Evolutionary conservation across 2,888 invertebrate genomes (phyloP), one percentile per base, ranked within the genome.

Genomic region (Pollenia griseotomentosa): DNA sequence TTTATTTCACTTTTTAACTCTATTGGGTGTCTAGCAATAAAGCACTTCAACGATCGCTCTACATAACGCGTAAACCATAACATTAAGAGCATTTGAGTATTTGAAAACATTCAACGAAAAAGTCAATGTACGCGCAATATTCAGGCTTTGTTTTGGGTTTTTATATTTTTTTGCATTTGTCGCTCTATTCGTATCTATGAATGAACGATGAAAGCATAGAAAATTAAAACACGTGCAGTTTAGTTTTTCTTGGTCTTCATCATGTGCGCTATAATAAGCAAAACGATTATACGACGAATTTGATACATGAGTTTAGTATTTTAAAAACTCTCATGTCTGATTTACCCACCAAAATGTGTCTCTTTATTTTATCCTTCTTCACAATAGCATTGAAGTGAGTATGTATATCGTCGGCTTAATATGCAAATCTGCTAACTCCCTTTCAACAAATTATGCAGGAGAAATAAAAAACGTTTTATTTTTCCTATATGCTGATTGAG

Each of bases 151-250:
- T 53, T 73, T 33, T 63, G 55, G 40, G 59, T 23, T 57, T 71
- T 44, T 44, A 73, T 19, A 57, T 57, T 73, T n/a, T 71, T 46
- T 70, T 70, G n/a, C 53, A 16, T 59, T 81, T 81, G 77, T 82
- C 59, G 77, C 81, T 83, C 71, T 59, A 59, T 85, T 44, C 57
- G 55, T 63, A 57, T 70, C 59, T 75, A 59, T 74, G 82, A 73
- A 73, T 70, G 82, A 86, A 79, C 71, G 86, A 86, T 86, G 86
- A 86, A 86, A 86, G 86, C 83, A 80, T 81, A 77, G 53, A 80
- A 81, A 83, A 83, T 86, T 83, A 73, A 83, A 86, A 86, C 86
- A 86, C 86, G 86, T 86, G 86, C 86, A 86, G 55, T 59, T 66
- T 66, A 82, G 73, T 71, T 81, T 81, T 77, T n/a, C 44, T 75